These are phyloP conservation scores for Psylliodes chrysocephalus DNA, from an alignment of 2,888 invertebrate species.

Conservation along the genomic window DNA sequence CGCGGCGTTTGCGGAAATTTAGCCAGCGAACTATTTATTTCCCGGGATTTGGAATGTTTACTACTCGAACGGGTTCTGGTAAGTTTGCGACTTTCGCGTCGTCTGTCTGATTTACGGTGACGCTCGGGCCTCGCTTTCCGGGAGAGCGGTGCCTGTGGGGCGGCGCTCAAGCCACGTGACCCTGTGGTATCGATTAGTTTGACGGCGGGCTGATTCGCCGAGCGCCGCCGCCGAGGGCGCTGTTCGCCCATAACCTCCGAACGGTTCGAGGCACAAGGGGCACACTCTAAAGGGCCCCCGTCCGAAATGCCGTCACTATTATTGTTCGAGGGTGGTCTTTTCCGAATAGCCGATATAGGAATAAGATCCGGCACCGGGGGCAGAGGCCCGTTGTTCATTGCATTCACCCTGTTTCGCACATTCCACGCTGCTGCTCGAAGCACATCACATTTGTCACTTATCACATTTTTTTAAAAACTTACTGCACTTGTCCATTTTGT, in stretches of 20 bases:
- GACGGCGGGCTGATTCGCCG: conserved; percentile 59
- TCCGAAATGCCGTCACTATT: conserved; percentile 44
- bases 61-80: conserved; percentile 45
- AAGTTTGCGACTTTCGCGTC: conserved; percentile 60
- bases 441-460: conserved; percentile 22
- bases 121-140: conserved; percentile 63
- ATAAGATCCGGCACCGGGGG: conserved; percentile 65
- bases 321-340: conserved; percentile 51
- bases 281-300: conserved; percentile 53
- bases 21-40: conserved; percentile 44
- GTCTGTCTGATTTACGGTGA: conserved; percentile 65
- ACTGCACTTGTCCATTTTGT: conserved; percentile 20
- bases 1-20: conserved; percentile 69
- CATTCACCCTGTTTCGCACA: conserved; percentile 52
- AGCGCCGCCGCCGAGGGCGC: conserved; percentile 62
- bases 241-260: conserved; percentile 63
- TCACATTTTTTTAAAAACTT: conserved; percentile 15
- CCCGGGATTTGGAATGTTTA: conserved; percentile 41
- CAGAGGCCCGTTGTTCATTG: conserved; percentile 61
- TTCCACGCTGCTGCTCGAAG: conserved; percentile 34
- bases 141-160: conserved; percentile 61
- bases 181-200: conserved; percentile 63
- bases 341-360: conserved; percentile 61
- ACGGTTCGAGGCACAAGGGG: conserved; percentile 53
- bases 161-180: conserved; percentile 62